Conservation (phyloP, 2,888 invertebrate genomes). For the Meiosimyza platycephala region DNA sequence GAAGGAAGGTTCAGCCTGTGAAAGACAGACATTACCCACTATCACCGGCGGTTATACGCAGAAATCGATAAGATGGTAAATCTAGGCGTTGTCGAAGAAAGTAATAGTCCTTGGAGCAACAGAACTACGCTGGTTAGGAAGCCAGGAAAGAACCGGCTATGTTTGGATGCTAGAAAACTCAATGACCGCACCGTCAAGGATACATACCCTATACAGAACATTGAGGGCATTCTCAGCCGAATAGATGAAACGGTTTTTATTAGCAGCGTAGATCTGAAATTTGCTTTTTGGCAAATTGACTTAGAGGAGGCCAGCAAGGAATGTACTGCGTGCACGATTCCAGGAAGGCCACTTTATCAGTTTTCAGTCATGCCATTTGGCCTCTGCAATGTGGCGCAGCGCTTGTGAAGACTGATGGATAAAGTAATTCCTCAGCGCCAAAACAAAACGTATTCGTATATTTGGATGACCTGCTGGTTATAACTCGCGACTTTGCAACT, state of each 20-base stretch:
- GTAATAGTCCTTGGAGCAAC: slow-evolving; percentile 45
- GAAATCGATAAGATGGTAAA: too few species aligned
- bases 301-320: slow-evolving; percentile 28
- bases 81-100: slow-evolving; percentile 47
- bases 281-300: slow-evolving; percentile 36
- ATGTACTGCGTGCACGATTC: slow-evolving; percentile 38
- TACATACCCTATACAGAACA: too few species aligned
- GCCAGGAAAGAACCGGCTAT: too few species aligned
- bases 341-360: slow-evolving; percentile 39
- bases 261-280: slow-evolving; percentile 44
- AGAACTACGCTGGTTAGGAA: slow-evolving; percentile 35
- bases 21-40: too few species aligned
- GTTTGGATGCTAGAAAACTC: too few species aligned
- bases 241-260: slow-evolving; percentile 49
- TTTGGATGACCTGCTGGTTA: slow-evolving; percentile 7
- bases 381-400: slow-evolving; percentile 37
- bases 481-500: background rate
- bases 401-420: slow-evolving; percentile 45
- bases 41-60: too few species aligned
- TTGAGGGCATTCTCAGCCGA: background rate
- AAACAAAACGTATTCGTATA: slow-evolving; percentile 11
- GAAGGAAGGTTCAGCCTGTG: too few species aligned
- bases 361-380: slow-evolving; percentile 41
- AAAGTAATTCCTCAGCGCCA: background rate
- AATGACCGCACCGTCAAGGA: too few species aligned